These are phyloP conservation scores for Lampropteryx suffumata DNA, from an alignment of 2,888 invertebrate genomes.

Conservation along the genomic window DNA sequence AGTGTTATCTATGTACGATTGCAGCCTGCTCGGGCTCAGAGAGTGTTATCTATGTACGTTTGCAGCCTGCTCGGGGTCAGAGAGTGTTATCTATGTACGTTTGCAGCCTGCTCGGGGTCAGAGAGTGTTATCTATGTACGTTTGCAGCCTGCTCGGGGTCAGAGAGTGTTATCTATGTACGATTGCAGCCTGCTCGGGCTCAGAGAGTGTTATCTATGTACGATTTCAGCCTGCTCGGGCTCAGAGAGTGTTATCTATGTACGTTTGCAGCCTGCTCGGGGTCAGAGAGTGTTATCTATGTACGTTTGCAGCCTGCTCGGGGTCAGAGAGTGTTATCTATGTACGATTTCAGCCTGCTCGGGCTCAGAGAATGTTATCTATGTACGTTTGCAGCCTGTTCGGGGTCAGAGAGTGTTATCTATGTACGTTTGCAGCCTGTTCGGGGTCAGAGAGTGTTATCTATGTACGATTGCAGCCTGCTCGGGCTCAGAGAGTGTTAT, in stretches of 20 bases:
- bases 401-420: conserved; percentile 65
- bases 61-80: conserved; percentile 71
- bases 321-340: conserved; percentile 61
- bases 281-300: conserved; percentile 58
- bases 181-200: conserved; percentile 66
- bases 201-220: conserved; percentile 54
- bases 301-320: conserved; percentile 62
- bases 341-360: conserved; percentile 57
- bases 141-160: conserved; percentile 71
- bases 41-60: conserved; percentile 42
- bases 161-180: conserved; percentile 50
- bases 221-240: conserved; percentile 63
- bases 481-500: conserved; percentile 70
- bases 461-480: conserved; percentile 50
- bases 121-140: conserved; percentile 51
- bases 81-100: conserved; percentile 47
- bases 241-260: conserved; percentile 58
- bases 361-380: conserved; percentile 65
- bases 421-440: conserved; percentile 54
- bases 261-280: conserved; percentile 65
- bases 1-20: conserved; percentile 40
- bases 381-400: conserved; percentile 58
- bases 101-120: conserved; percentile 69
- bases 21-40: conserved; percentile 74
- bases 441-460: conserved; percentile 68